Base-by-base conservation (phyloP, 2,113 vertebrate species). In the Serinus canaria region DNA sequence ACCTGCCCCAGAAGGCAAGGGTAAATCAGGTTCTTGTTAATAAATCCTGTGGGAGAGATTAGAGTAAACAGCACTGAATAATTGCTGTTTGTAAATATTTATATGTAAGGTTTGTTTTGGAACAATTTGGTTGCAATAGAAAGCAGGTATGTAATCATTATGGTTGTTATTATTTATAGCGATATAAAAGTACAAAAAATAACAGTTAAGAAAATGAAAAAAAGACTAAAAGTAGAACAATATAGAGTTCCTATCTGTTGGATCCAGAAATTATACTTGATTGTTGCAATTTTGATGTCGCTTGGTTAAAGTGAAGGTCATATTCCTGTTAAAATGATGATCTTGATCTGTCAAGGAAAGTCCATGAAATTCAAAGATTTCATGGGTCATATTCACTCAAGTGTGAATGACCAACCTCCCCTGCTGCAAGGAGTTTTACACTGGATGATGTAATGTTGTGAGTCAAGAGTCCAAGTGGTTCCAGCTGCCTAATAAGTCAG, bases 251-350 rank as follows among this genome's bases (percentile, higher is more conserved):
- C 28, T 44, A 19, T 15, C 28, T 1, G 0, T 13, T 64, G 7
- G 12, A 56, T 47, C 15, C 19, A 47, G 50, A n/a, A 56, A 23
- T 22, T 23, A n/a, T 9, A 24, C 24, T 41, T 64, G 49, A 37
- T 41, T 47, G 6, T 19, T n/a, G 30, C 5, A n/a, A 41, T 74
- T 84, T 30, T 56, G 23, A n/a, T 74, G 23, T n/a, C n/a, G 13
- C 10, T 7, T 47, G 19, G 6, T 39, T 1, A 0, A 74, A 64
- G 28, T 39, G 50, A 64, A 39, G 1, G 8, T 55, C 28, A 47
- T 17, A 74, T 17, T 33, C 23, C 23, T 64, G 28, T 39, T 37
- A 47, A 84, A 74, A 55, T 39, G 0, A 55, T 46, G 7, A 33
- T 46, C 41, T 55, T 55, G 18, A 55, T 64, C n/a, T 22, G 4